phyloP scores from a whole-genome alignment of 1,140 invertebrate species.

The Coptotermes formosanus region DNA sequence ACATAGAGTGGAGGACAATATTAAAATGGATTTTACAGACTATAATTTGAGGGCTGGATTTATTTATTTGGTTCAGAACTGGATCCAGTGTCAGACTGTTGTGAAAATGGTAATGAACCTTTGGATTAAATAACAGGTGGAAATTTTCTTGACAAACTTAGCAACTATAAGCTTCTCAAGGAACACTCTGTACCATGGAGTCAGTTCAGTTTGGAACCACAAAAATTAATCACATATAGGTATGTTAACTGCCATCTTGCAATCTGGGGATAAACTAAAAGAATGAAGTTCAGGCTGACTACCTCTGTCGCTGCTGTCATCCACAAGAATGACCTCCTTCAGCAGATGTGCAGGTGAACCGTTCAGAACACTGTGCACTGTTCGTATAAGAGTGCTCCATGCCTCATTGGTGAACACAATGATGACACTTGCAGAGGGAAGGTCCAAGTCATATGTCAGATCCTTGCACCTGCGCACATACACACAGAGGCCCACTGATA shows the following conservation, averaged over 20 bases:
- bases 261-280: no score
- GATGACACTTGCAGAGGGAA: constrained; percentile 66
- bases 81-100: no score
- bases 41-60: no score
- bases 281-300: constrained; percentile 22
- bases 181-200: no score
- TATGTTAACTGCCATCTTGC: no score
- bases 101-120: no score
- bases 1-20: no score
- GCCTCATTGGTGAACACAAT: constrained; percentile 91
- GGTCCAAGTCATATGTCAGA: constrained; percentile 53
- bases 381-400: constrained; percentile 78
- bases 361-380: constrained; percentile 85
- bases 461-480: constrained; percentile 53
- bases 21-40: no score
- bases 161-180: no score
- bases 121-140: background rate
- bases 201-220: no score
- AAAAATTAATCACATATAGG: no score
- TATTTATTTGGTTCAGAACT: no score
- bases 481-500: background rate
- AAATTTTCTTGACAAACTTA: background rate
- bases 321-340: constrained; percentile 84
- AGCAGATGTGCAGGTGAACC: constrained; percentile 65
- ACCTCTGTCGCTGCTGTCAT: constrained; percentile 82